Percentiles rank a stretch among this genome's conserved stretches.
phyloP scores from a whole-genome alignment of 2,113 vertebrate genomes.

The Dunckerocampus dactyliophorus region DNA sequence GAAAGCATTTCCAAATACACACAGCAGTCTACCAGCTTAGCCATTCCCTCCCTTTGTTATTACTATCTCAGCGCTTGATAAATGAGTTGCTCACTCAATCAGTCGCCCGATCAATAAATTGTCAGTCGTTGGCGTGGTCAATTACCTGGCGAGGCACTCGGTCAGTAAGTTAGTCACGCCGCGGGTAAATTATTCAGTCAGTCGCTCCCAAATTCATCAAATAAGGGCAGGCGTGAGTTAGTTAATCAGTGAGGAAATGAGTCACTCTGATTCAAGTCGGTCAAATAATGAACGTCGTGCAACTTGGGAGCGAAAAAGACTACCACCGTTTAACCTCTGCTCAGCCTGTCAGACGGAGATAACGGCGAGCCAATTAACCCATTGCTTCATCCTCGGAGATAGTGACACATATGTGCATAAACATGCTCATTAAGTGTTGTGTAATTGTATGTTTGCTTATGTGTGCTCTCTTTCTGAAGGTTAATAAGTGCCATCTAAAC shows the following conservation, averaged over 20 bases:
- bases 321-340: constrained; percentile 48
- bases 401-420: not conserved
- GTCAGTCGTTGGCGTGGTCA: constrained; percentile 40
- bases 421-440: not conserved
- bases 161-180: constrained; percentile 43
- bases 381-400: constrained; percentile 8
- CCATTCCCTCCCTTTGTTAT: constrained; percentile 8
- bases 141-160: constrained; percentile 38
- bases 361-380: constrained; percentile 53
- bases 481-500: constrained; percentile 15
- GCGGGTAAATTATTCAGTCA: constrained; percentile 46
- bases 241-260: constrained; percentile 37
- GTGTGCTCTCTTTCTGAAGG: constrained; percentile 6
- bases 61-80: constrained; percentile 27
- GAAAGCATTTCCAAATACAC: constrained; percentile 21
- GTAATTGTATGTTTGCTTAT: not conserved
- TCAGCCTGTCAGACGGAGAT: constrained; percentile 51
- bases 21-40: not conserved
- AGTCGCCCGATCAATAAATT: constrained; percentile 40
- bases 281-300: constrained; percentile 45
- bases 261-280: constrained; percentile 31
- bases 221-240: constrained; percentile 18
- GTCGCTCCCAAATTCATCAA: constrained; percentile 48
- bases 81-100: constrained; percentile 39
- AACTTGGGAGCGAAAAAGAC: constrained; percentile 48